These are phyloP conservation scores for Drosophila kuntzei DNA, from an alignment of 2,888 invertebrate genomes.

Conservation along the genomic window DNA sequence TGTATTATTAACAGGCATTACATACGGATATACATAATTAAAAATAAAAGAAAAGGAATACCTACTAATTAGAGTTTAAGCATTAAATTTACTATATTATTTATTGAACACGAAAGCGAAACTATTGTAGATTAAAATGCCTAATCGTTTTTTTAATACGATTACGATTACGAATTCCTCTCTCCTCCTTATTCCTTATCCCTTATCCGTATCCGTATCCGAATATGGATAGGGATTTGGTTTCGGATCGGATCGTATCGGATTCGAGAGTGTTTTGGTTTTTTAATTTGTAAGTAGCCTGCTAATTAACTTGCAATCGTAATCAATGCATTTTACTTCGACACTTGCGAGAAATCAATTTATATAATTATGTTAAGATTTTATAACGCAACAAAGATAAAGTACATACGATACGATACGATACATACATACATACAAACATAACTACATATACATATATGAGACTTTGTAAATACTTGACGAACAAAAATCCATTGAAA, in stretches of 20 bases:
- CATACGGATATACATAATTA: slow-evolving; percentile 35
- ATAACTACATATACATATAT: slow-evolving; percentile 56
- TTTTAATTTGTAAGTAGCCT: slow-evolving; percentile 74
- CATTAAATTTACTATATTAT: slow-evolving; percentile 69
- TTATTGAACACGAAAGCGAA: slow-evolving; percentile 57
- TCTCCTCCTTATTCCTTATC: neutral
- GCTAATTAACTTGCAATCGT: slow-evolving; percentile 65
- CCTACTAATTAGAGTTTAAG: slow-evolving; percentile 69
- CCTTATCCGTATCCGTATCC: slow-evolving; percentile 1
- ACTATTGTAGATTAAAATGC: slow-evolving; percentile 62
- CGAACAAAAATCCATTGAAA: slow-evolving; percentile 54
- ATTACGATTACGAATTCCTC: slow-evolving; percentile 22
- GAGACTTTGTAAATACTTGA: slow-evolving; percentile 79
- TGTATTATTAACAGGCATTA: slow-evolving; percentile 58
- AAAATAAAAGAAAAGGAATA: slow-evolving; percentile 40
- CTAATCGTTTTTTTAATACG: slow-evolving; percentile 59
- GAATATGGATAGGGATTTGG: neutral
- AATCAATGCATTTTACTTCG: slow-evolving; percentile 71
- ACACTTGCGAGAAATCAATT: slow-evolving; percentile 62
- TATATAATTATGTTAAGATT: slow-evolving; percentile 77
- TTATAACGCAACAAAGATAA: slow-evolving; percentile 68
- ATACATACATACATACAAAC: slow-evolving; percentile 44
- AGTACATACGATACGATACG: slow-evolving; percentile 56
- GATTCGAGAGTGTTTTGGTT: slow-evolving; percentile 64
- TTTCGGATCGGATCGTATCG: slow-evolving; percentile 1